phyloP scores from a whole-genome alignment of 2,113 vertebrate genomes.

The Oryzias woworae region DNA sequence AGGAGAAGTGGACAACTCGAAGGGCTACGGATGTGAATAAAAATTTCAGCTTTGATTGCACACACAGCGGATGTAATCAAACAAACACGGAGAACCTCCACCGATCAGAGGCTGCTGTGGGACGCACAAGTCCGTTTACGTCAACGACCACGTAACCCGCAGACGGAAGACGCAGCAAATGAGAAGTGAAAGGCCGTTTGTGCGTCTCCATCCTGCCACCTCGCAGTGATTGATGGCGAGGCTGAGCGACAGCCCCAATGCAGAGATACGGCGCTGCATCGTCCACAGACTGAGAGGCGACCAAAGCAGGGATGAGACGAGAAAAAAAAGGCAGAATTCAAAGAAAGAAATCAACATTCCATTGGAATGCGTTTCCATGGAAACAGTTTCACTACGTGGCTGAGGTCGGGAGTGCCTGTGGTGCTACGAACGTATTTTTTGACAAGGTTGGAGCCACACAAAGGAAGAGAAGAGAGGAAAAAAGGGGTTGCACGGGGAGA shows the following conservation, averaged over 20 bases:
- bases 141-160: conserved; percentile 27
- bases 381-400: conserved; percentile 70
- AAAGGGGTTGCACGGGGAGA: conserved; percentile 54
- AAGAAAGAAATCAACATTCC: conserved; percentile 51
- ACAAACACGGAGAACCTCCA: no score
- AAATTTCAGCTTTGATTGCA: no score
- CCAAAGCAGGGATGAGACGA: conserved; percentile 31
- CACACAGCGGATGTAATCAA: no score
- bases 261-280: not conserved
- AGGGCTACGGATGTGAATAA: no score
- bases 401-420: conserved; percentile 48
- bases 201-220: not conserved
- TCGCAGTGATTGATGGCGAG: not conserved
- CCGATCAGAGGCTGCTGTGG: no score
- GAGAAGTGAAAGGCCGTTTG: conserved; percentile 26
- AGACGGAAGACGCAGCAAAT: conserved; percentile 19
- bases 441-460: conserved; percentile 76
- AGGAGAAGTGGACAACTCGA: not conserved
- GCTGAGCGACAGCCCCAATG: conserved; percentile 2
- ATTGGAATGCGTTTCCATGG: conserved; percentile 67
- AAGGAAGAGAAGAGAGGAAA: conserved; percentile 54
- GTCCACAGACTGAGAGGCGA: conserved; percentile 23
- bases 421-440: conserved; percentile 68
- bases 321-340: conserved; percentile 7
- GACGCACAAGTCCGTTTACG: conserved; percentile 23